These are phyloP conservation scores for Periophthalmodon schlosseri DNA, from an alignment of 2,113 vertebrate genomes.

Conservation along the genomic window DNA sequence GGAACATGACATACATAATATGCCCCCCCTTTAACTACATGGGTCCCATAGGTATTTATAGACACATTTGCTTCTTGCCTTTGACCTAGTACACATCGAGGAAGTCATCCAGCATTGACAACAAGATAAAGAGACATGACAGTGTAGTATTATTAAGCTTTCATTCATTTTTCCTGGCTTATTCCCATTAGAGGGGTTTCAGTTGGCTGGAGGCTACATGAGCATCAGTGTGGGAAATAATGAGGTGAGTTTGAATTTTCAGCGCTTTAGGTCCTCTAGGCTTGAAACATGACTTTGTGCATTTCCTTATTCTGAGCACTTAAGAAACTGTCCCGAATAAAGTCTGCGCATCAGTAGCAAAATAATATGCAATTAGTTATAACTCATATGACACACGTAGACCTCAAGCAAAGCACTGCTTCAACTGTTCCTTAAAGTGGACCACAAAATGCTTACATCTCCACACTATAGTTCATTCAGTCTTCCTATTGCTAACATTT, in stretches of 20 bases:
- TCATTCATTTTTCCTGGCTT: neutral
- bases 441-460: too few species aligned
- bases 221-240: neutral
- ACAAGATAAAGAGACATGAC: slow-evolving; percentile 1
- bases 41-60: slow-evolving; percentile 55
- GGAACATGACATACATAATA: too few species aligned
- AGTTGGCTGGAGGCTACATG: neutral
- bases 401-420: neutral
- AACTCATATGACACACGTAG: neutral
- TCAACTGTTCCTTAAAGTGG: neutral
- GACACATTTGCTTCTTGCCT: slow-evolving; percentile 29
- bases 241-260: neutral
- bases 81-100: slow-evolving; percentile 8
- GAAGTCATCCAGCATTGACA: slow-evolving; percentile 13
- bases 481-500: too few species aligned
- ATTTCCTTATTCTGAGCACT: neutral
- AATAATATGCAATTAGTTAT: neutral
- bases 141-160: neutral
- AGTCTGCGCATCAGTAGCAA: neutral
- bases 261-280: neutral
- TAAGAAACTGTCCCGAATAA: neutral
- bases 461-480: too few species aligned
- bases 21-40: slow-evolving; percentile 13
- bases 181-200: neutral
- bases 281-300: neutral